Evolutionary conservation across 2,113 vertebrate genomes (phyloP).

Genomic region (Psittacara wagleri): DNA sequence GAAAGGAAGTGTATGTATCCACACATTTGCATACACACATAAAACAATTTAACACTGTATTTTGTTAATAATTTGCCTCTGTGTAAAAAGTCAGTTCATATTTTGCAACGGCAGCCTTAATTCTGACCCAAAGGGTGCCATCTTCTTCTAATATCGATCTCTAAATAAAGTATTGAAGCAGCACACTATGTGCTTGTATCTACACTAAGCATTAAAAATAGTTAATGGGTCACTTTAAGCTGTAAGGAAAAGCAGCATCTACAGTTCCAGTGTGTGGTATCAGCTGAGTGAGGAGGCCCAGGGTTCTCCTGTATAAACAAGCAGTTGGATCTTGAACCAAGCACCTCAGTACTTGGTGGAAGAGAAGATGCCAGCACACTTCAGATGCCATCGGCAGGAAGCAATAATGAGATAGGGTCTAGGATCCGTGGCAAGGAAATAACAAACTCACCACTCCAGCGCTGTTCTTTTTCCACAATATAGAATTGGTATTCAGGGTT

Average conservation of each 20-base stretch:
- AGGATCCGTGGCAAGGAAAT: background rate
- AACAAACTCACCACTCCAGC: background rate
- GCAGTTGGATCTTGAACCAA: background rate
- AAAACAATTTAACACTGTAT: background rate
- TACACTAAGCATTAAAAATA: background rate
- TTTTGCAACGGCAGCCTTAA: background rate
- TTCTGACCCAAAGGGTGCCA: background rate
- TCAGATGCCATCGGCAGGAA: background rate
- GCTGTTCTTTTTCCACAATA: background rate
- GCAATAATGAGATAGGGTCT: background rate
- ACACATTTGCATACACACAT: too few species aligned
- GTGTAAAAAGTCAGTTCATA: background rate
- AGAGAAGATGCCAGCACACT: background rate
- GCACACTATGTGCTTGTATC: background rate
- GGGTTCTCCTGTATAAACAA: background rate
- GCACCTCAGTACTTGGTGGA: background rate
- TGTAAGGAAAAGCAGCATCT: background rate
- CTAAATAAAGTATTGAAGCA: background rate
- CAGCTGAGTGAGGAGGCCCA: background rate
- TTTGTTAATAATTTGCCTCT: background rate
- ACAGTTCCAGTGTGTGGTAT: background rate
- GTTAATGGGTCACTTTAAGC: background rate
- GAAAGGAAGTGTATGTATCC: background rate
- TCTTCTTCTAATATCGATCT: background rate
- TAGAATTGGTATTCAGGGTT: background rate